These are phyloP conservation scores for Anguilla japonica DNA, from an alignment of 2,113 vertebrate species.

Conservation along the genomic window DNA sequence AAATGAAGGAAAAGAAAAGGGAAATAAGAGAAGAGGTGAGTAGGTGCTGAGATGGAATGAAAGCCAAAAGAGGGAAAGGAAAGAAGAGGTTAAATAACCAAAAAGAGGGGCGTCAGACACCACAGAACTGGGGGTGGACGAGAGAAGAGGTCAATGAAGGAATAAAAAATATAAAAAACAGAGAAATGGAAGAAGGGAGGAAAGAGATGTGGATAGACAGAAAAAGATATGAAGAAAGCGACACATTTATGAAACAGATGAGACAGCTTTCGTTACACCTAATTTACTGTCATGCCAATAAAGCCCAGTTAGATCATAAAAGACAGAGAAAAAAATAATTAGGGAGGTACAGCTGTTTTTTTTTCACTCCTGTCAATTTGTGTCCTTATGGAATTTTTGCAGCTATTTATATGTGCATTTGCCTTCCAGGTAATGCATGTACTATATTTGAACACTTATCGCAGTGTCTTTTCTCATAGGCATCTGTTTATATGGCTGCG, in stretches of 20 bases:
- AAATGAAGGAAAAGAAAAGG: not conserved
- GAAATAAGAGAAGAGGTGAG: not conserved
- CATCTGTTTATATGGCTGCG: not conserved
- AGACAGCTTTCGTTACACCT: not conserved
- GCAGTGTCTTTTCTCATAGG: not conserved
- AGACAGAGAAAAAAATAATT: not conserved
- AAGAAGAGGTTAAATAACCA: not conserved
- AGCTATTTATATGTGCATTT: not conserved
- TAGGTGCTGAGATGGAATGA: not conserved
- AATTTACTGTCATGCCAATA: not conserved
- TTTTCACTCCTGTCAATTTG: not conserved
- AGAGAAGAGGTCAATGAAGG: not conserved
- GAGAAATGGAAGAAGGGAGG: not conserved
- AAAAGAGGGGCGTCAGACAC: not conserved
- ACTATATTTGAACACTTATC: not conserved
- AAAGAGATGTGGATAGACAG: not conserved
- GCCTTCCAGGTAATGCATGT: not conserved
- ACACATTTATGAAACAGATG: not conserved
- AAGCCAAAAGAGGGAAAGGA: too few relatives aligned
- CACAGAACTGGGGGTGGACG: not conserved
- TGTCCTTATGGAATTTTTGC: not conserved
- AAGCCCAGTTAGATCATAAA: not conserved
- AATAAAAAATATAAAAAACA: not conserved
- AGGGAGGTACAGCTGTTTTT: not conserved
- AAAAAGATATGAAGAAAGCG: not conserved